A percentile compares a stretch with the other conserved stretches of the same genome.
phyloP scores from a whole-genome alignment of 2,888 invertebrate species.

The Cheilosia grossa region DNA sequence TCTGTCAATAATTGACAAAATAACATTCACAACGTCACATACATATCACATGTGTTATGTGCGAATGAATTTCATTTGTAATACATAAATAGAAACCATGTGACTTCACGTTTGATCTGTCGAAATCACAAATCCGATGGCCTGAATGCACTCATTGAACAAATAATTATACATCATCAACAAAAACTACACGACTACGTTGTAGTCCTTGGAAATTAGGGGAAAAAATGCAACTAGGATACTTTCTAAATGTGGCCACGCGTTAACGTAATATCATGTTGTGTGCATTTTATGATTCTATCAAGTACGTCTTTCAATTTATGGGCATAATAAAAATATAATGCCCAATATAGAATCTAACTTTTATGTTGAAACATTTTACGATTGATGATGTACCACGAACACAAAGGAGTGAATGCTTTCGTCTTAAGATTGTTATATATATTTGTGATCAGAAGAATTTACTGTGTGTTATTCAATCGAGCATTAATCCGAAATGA shows the following conservation, averaged over 20 bases:
- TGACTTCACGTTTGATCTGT: too few relatives aligned
- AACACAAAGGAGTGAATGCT: slow-evolving; percentile 16
- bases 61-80: too few relatives aligned
- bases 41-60: too few relatives aligned
- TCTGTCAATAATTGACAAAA: too few relatives aligned
- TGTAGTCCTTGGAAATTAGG: background rate
- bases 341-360: slow-evolving; percentile 1
- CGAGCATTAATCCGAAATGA: background rate
- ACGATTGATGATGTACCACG: slow-evolving; percentile 6
- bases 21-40: too few relatives aligned
- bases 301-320: slow-evolving; percentile 1
- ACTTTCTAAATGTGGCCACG: background rate
- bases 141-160: too few relatives aligned
- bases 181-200: too few relatives aligned
- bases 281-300: slow-evolving; percentile 10
- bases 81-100: too few relatives aligned
- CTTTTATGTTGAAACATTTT: slow-evolving; percentile 17
- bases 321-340: slow-evolving; percentile 15
- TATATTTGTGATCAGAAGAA: slow-evolving; percentile 17
- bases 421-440: slow-evolving; percentile 3
- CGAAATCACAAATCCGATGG: too few relatives aligned
- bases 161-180: too few relatives aligned
- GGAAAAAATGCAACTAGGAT: background rate
- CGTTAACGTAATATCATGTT: background rate
- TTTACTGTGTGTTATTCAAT: slow-evolving; percentile 10